phyloP scores from a whole-genome alignment of 1,140 invertebrate genomes.

The Bradysia coprophila region DNA sequence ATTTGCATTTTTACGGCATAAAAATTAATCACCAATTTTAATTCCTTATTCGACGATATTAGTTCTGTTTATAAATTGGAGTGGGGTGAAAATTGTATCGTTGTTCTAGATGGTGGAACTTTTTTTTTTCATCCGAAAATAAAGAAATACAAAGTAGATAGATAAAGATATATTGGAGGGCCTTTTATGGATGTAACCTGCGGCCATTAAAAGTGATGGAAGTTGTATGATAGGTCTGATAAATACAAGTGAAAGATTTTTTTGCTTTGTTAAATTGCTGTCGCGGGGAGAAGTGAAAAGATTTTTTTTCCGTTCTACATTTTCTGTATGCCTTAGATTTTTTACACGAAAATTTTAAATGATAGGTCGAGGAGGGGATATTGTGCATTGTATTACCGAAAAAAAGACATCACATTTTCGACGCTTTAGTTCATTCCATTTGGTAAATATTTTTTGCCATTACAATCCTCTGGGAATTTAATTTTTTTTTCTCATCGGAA shows the following conservation, averaged over 20 bases:
- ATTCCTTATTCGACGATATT: constrained; percentile 1
- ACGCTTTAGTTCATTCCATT: too few relatives aligned
- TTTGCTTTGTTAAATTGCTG: too few relatives aligned
- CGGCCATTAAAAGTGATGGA: constrained; percentile 3
- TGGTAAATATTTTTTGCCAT: too few relatives aligned
- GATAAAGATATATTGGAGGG: not conserved
- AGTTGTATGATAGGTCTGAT: not conserved
- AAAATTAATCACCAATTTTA: constrained; percentile 4
- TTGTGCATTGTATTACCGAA: too few relatives aligned
- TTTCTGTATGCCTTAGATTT: too few relatives aligned
- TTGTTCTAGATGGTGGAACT: too few relatives aligned
- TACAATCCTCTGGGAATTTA: too few relatives aligned
- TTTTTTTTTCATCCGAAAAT: too few relatives aligned
- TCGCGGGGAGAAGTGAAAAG: too few relatives aligned
- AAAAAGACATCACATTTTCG: not conserved
- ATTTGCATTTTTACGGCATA: constrained; percentile 2
- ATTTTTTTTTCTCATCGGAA: too few relatives aligned
- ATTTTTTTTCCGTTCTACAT: too few relatives aligned
- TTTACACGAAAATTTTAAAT: not conserved
- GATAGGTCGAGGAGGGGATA: not conserved
- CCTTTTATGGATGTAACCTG: constrained; percentile 1
- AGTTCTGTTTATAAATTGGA: not conserved
- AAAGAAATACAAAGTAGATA: too few relatives aligned
- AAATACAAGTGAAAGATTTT: not conserved
- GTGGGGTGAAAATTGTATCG: not conserved